Conservation (phyloP, 2,888 invertebrate genomes). For the Xestia xanthographa region DNA sequence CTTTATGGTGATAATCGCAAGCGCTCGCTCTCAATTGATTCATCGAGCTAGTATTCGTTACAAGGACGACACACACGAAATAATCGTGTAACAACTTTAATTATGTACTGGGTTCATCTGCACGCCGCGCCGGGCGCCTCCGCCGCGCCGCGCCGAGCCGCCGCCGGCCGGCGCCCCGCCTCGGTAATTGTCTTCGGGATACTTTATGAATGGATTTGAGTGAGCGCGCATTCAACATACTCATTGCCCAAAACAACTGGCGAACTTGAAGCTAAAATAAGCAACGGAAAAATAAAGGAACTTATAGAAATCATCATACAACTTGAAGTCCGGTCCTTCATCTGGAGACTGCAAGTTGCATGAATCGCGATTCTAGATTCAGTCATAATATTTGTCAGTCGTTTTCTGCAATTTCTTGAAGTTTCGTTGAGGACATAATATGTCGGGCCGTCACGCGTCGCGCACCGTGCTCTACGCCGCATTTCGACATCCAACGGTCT, state of each 20-base stretch:
- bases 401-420: conserved; percentile 19
- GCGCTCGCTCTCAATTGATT: conserved; percentile 78
- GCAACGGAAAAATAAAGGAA: conserved; percentile 25
- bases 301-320: not conserved
- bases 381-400: conserved; percentile 18
- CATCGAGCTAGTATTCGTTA: conserved; percentile 78
- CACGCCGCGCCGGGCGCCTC: too few species aligned
- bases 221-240: conserved; percentile 23
- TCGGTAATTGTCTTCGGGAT: conserved; percentile 56
- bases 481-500: conserved; percentile 42
- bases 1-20: conserved; percentile 73
- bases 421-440: conserved; percentile 26
- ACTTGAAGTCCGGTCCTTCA: not conserved
- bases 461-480: conserved; percentile 20
- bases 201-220: conserved; percentile 40
- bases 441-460: conserved; percentile 15
- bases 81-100: conserved; percentile 70
- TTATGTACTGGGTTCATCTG: conserved; percentile 66
- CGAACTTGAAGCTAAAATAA: conserved; percentile 20
- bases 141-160: too few species aligned
- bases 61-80: conserved; percentile 78
- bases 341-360: not conserved
- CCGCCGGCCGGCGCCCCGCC: conserved; percentile 45
- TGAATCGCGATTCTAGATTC: conserved; percentile 2
- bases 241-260: conserved; percentile 41